These are phyloP conservation scores for Chiloscyllium plagiosum DNA, from an alignment of 2,113 vertebrate genomes.

Conservation along the genomic window DNA sequence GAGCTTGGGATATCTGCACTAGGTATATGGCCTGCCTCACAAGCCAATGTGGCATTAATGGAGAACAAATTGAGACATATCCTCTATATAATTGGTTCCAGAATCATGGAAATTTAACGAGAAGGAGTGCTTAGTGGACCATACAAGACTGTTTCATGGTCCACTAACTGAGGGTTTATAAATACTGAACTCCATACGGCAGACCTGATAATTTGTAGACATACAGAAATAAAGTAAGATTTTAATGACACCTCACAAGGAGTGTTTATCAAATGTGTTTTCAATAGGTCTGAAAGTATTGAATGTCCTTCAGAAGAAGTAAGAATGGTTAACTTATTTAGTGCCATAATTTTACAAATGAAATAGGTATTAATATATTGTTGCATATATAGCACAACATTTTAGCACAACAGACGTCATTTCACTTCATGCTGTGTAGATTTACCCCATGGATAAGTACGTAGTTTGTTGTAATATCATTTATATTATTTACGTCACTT, in stretches of 20 bases:
- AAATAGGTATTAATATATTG: neutral
- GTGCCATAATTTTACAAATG: neutral
- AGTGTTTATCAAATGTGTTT: constrained; percentile 23
- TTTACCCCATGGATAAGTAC: neutral
- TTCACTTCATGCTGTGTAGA: neutral
- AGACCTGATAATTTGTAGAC: constrained; percentile 4
- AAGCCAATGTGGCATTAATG: constrained; percentile 62
- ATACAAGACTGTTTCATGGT: constrained; percentile 42
- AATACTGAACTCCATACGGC: constrained; percentile 26
- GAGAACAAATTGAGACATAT: constrained; percentile 85
- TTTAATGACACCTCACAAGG: constrained; percentile 28
- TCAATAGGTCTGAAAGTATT: constrained; percentile 29
- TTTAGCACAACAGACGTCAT: neutral
- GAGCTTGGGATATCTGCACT: constrained; percentile 57
- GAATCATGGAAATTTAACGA: constrained; percentile 66
- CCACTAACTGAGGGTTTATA: constrained; percentile 26
- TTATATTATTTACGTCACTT: neutral
- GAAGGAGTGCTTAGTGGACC: constrained; percentile 53
- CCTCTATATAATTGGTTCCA: constrained; percentile 76
- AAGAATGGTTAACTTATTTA: neutral
- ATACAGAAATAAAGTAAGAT: constrained; percentile 15
- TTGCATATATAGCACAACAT: neutral
- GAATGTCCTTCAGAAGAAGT: constrained; percentile 14
- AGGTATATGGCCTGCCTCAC: constrained; percentile 53
- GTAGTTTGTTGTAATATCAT: neutral